Conservation (phyloP, 2,797 vertebrate genomes). For the Micropoecilia bifurca region DNA sequence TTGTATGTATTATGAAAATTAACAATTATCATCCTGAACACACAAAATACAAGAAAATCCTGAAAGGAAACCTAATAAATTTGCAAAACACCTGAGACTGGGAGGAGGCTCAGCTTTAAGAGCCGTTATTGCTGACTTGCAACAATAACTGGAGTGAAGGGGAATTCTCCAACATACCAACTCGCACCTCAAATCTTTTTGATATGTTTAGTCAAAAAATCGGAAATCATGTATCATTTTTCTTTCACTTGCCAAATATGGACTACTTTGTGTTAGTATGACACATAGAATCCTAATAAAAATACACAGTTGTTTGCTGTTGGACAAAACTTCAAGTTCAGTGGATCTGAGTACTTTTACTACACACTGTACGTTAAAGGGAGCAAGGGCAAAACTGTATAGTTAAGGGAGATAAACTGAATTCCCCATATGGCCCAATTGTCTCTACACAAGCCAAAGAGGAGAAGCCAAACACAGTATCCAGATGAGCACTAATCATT, state of each 20-base stretch:
- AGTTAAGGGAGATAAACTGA: slow-evolving; percentile 63
- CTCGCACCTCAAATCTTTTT: neutral
- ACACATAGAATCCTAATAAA: neutral
- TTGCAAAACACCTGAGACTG: neutral
- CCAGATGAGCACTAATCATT: slow-evolving; percentile 84
- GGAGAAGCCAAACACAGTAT: slow-evolving; percentile 81
- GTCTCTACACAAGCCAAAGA: slow-evolving; percentile 74
- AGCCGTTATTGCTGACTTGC: neutral
- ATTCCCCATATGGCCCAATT: slow-evolving; percentile 62
- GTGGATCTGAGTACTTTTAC: neutral
- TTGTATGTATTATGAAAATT: neutral
- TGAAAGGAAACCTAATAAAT: neutral
- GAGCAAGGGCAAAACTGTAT: slow-evolving; percentile 72
- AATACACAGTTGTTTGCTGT: neutral
- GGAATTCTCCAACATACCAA: neutral
- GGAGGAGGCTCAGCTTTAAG: neutral
- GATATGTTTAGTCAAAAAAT: neutral
- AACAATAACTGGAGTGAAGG: neutral
- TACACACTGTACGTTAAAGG: slow-evolving; percentile 44
- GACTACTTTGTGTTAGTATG: neutral
- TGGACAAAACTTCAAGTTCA: neutral
- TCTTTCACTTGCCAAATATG: neutral
- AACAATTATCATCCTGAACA: neutral
- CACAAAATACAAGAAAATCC: neutral
- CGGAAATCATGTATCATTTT: neutral